Evolutionary conservation across 2,113 vertebrate genomes (phyloP), one percentile per base, ranked within the genome.

Genomic region (Cyprinus carpio): DNA sequence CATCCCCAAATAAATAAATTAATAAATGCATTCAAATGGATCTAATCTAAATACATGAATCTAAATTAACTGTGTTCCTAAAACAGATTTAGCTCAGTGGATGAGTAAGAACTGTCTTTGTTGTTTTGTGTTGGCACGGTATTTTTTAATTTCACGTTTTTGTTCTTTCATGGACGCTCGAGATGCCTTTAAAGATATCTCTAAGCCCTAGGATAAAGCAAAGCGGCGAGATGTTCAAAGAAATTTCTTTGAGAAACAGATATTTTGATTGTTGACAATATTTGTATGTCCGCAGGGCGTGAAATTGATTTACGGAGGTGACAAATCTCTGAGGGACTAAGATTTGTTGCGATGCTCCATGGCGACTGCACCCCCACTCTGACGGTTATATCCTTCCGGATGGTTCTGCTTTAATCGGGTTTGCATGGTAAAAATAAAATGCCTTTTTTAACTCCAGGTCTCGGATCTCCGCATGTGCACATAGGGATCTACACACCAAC

Each of bases 371-470:
- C 82, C 23, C 67, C 85, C 40, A 49, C 82, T 29, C 67, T 84
- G 49, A 67, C 82, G 77, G 74, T 84, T 54, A 82, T 65, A 87
- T 79, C 56, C 79, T 46, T 7, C 79, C 54, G 31, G 75, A 84
- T 23, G 8, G 37, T 67, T 77, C 37, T 84, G 85, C 62, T 51
- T 67, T 89, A 88, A 89, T 88, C 25, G 7, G 58, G 87, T 89
- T 87, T 86, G 29, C 15, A 23, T 67, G 34, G 81, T 85, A 82
- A 88, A 89, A 43, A 43, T 85, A 69, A 81, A 67, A 49, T 4
- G 56, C 43, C 27, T 10, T 43, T 43, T 43, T n/a, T 74, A 60
- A 84, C 29, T 29, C 12, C 60, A 82, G 77, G 85, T 87, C 46
- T 37, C 71, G 10, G 40, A 43, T 43, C 40, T 43, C 1, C 76